Evolutionary conservation across 2,113 vertebrate genomes (phyloP).

Genomic region (Nerophis ophidion): DNA sequence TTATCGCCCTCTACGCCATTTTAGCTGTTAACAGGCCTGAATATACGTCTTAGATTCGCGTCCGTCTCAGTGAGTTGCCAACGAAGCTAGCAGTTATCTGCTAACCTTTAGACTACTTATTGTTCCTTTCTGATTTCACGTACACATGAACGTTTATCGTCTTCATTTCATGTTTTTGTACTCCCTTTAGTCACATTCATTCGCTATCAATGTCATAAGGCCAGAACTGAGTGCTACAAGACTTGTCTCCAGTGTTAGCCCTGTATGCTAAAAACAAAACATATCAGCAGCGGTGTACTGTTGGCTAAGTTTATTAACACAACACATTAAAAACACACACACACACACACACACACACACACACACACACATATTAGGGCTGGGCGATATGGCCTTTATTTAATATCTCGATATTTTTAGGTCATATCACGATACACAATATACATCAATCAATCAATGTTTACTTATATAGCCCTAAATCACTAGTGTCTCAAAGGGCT

Average conservation of each 20-base stretch:
- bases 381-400: too few species aligned
- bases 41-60: background rate
- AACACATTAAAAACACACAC: background rate
- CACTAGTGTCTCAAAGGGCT: too few species aligned
- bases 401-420: too few species aligned
- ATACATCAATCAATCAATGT: too few species aligned
- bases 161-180: background rate
- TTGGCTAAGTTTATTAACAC: background rate
- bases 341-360: too few species aligned
- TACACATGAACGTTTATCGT: background rate
- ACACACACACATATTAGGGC: too few species aligned
- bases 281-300: background rate
- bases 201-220: rapidly evolving
- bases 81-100: background rate
- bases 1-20: background rate
- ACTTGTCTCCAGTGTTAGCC: background rate
- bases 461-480: too few species aligned
- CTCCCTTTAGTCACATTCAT: background rate
- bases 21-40: too few species aligned
- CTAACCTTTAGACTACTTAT: too few species aligned
- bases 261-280: constrained; percentile 50
- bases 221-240: rapidly evolving
- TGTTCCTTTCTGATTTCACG: background rate
- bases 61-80: background rate
- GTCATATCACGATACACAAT: too few species aligned